phyloP scores from a whole-genome alignment of 2,113 vertebrate species.

The Merops nubicus region DNA sequence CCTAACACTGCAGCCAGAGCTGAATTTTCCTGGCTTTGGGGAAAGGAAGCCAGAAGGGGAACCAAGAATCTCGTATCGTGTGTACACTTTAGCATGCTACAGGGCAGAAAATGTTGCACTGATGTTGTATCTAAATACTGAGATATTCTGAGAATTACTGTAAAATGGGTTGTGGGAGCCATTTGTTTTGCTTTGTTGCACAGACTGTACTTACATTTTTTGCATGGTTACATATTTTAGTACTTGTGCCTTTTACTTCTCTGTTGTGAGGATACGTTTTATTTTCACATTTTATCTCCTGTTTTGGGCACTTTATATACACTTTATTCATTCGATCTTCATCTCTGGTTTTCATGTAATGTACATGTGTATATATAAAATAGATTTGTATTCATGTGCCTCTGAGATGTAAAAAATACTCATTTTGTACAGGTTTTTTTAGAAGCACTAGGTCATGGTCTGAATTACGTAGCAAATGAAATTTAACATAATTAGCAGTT shows the following conservation, averaged over 20 bases:
- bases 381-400: constrained; percentile 80
- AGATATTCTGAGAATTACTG: constrained; percentile 58
- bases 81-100: not conserved
- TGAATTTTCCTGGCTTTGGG: not conserved
- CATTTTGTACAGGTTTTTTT: constrained; percentile 73
- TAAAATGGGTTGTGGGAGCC: constrained; percentile 55
- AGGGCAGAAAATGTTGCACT: constrained; percentile 56
- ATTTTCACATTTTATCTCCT: constrained; percentile 41
- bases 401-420: constrained; percentile 70
- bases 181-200: constrained; percentile 82
- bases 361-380: constrained; percentile 83
- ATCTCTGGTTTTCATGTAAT: constrained; percentile 71
- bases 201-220: constrained; percentile 58
- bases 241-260: constrained; percentile 83
- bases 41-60: not conserved
- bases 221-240: constrained; percentile 81
- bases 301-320: constrained; percentile 58
- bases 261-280: constrained; percentile 58
- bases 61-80: not conserved
- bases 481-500: constrained; percentile 23
- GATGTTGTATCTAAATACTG: constrained; percentile 37
- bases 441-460: constrained; percentile 30
- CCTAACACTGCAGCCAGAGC: not conserved
- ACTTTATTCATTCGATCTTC: constrained; percentile 27
- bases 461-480: constrained; percentile 28